Conservation (phyloP, 2,113 vertebrate genomes). For the Thunnus maccoyii region DNA sequence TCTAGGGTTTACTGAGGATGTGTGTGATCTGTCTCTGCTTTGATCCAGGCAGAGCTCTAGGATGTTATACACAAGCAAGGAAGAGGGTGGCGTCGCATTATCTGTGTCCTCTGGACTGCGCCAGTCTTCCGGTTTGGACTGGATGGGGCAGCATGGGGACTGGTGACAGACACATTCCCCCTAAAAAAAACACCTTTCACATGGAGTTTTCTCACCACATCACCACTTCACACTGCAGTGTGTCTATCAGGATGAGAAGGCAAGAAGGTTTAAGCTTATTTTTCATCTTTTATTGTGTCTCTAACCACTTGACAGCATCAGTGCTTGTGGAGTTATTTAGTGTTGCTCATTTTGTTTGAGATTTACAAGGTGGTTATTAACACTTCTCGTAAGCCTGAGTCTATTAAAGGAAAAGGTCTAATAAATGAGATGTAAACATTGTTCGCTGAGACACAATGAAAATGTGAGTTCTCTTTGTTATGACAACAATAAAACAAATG, state of each 20-base stretch:
- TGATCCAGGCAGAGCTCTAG: constrained; percentile 55
- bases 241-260: neutral
- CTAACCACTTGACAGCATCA: neutral
- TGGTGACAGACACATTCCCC: constrained; percentile 41
- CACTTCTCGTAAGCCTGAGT: constrained; percentile 19
- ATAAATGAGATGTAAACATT: constrained; percentile 3
- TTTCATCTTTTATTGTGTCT: constrained; percentile 25
- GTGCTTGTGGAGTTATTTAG: constrained; percentile 11
- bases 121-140: constrained; percentile 56
- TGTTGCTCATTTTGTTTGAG: constrained; percentile 22
- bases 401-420: constrained; percentile 22
- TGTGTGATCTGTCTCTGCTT: constrained; percentile 31
- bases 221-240: neutral
- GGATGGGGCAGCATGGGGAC: constrained; percentile 6
- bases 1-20: constrained; percentile 54
- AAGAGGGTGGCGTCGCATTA: constrained; percentile 50
- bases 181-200: constrained; percentile 9
- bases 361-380: constrained; percentile 12
- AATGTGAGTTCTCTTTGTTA: constrained; percentile 7
- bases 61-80: constrained; percentile 54
- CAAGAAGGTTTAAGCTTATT: neutral
- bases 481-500: constrained; percentile 8
- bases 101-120: constrained; percentile 33
- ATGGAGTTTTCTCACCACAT: constrained; percentile 42
- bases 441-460: neutral